Conservation (phyloP, 2,113 vertebrate species). For the Crotophaga sulcirostris region DNA sequence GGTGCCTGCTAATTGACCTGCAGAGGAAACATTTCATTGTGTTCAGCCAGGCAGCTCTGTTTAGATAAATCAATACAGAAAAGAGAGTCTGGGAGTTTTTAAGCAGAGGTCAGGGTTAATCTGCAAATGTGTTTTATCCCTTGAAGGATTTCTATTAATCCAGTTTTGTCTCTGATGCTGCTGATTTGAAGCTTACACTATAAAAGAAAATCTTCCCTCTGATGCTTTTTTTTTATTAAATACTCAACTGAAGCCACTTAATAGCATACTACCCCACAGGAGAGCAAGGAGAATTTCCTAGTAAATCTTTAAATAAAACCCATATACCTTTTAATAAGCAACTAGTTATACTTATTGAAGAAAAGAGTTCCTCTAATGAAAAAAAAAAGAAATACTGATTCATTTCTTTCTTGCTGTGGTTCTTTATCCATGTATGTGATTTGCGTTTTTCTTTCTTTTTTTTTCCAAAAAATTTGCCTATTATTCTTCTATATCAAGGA, state of each 20-base stretch:
- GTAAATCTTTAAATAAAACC: slow-evolving; percentile 8
- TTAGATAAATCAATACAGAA: slow-evolving; percentile 60
- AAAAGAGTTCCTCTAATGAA: neutral
- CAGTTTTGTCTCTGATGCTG: slow-evolving; percentile 13
- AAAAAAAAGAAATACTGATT: neutral
- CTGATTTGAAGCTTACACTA: slow-evolving; percentile 27
- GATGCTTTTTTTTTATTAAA: neutral
- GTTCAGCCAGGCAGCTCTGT: neutral
- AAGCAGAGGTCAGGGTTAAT: slow-evolving; percentile 46
- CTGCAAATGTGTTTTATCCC: slow-evolving; percentile 43
- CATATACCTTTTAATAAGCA: neutral
- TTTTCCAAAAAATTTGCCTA: neutral
- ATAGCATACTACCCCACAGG: neutral
- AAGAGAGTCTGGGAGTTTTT: slow-evolving; percentile 5
- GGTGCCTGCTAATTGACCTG: slow-evolving; percentile 36
- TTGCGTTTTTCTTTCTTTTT: neutral
- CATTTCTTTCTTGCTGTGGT: neutral
- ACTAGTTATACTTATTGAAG: neutral
- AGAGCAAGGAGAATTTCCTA: neutral
- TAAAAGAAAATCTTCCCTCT: neutral
- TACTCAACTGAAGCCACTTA: neutral
- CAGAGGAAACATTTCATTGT: slow-evolving; percentile 37
- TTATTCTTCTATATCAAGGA: neutral
- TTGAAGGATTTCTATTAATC: slow-evolving; percentile 63
- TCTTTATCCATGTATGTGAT: neutral